Evolutionary conservation across 2,888 invertebrate species (phyloP).

Genomic region (Drosophila koepferae): DNA sequence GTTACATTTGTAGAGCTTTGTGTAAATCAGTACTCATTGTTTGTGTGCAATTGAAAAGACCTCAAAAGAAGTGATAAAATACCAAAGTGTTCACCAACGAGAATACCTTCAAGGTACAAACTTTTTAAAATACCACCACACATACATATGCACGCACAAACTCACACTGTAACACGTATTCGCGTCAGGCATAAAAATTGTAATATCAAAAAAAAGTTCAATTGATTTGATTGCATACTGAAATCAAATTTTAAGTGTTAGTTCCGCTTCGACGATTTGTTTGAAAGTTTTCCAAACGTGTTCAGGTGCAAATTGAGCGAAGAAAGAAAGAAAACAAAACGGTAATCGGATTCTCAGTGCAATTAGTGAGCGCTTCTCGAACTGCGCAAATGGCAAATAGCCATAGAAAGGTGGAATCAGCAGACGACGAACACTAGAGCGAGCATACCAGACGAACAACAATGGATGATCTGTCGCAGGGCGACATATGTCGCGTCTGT

Average conservation of each 20-base stretch:
- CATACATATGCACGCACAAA: slow-evolving; percentile 10
- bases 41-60: neutral
- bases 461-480: slow-evolving; percentile 85
- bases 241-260: slow-evolving; percentile 48
- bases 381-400: slow-evolving; percentile 58
- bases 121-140: slow-evolving; percentile 36
- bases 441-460: slow-evolving; percentile 10
- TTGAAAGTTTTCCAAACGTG: neutral
- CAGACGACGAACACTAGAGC: slow-evolving; percentile 30
- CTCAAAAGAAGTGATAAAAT: neutral
- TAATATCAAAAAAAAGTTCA: slow-evolving; percentile 57
- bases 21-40: neutral
- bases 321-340: neutral
- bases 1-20: neutral
- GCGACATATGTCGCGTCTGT: slow-evolving; percentile 98
- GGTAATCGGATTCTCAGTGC: slow-evolving; percentile 15
- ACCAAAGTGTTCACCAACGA: slow-evolving; percentile 8
- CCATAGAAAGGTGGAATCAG: slow-evolving; percentile 22
- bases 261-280: slow-evolving; percentile 17
- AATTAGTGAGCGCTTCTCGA: slow-evolving; percentile 35
- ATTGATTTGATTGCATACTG: slow-evolving; percentile 39
- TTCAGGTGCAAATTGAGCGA: neutral
- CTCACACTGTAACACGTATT: slow-evolving; percentile 56
- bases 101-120: slow-evolving; percentile 23
- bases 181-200: slow-evolving; percentile 55